phyloP scores from a whole-genome alignment of 2,797 vertebrate species.

The Eulemur coronatus region DNA sequence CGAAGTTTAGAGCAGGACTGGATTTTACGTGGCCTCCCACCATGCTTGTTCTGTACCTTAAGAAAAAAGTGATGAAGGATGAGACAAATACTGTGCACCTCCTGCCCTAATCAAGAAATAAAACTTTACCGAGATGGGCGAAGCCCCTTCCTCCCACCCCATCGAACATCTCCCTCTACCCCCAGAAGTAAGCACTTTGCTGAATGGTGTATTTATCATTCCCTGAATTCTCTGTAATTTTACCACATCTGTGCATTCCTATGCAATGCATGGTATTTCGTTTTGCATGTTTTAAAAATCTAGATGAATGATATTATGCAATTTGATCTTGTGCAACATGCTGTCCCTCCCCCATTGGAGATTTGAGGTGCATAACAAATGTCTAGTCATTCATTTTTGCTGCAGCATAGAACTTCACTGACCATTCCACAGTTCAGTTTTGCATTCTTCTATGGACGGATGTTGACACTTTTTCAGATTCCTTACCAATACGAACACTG shows the following conservation, averaged over 20 bases:
- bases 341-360: not conserved
- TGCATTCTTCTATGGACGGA: not conserved
- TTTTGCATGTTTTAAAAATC: not conserved
- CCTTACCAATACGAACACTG: not conserved
- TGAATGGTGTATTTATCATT: not conserved
- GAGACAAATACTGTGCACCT: not conserved
- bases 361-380: not conserved
- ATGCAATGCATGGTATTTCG: not conserved
- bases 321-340: not conserved
- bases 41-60: not conserved
- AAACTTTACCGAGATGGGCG: not conserved
- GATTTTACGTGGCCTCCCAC: not conserved
- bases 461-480: not conserved
- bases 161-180: not conserved
- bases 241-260: not conserved
- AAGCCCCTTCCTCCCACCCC: not conserved
- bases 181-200: not conserved
- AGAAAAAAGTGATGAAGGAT: not conserved
- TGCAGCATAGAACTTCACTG: not conserved
- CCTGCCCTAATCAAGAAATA: not conserved
- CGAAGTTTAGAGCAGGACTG: not conserved
- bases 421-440: no score
- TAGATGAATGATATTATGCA: not conserved
- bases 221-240: not conserved
- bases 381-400: not conserved